A percentile compares a stretch with the other conserved stretches of the same genome.
Conservation (phyloP, 2,797 vertebrate genomes). For the Poeciliopsis paucimaculata region DNA sequence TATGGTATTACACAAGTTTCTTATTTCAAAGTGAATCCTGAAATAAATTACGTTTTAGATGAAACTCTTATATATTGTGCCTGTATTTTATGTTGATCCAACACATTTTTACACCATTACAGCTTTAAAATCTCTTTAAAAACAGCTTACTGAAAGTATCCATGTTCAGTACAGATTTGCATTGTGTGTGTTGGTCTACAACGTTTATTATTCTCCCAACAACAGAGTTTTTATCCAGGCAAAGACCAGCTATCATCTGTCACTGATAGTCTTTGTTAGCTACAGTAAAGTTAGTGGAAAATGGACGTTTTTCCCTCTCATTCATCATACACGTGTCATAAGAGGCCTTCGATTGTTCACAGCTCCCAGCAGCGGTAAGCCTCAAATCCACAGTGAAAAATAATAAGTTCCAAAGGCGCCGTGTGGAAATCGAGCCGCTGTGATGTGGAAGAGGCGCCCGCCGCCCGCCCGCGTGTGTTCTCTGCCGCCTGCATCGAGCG, state of each 20-base stretch:
- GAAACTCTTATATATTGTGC: neutral
- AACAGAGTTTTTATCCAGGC: slow-evolving; percentile 22
- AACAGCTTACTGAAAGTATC: slow-evolving; percentile 24
- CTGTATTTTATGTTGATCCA: neutral
- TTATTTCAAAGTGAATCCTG: neutral
- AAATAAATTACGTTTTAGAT: neutral
- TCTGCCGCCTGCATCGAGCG: slow-evolving; percentile 67
- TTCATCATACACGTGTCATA: slow-evolving; percentile 61
- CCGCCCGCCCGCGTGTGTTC: slow-evolving; percentile 66
- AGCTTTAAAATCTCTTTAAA: neutral
- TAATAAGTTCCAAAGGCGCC: slow-evolving; percentile 63
- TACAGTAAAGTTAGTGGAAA: slow-evolving; percentile 40
- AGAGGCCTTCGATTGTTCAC: slow-evolving; percentile 59
- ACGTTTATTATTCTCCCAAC: slow-evolving; percentile 16
- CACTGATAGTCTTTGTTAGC: slow-evolving; percentile 48
- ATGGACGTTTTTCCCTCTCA: slow-evolving; percentile 57
- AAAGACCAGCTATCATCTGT: slow-evolving; percentile 33
- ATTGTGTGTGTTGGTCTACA: slow-evolving; percentile 32
- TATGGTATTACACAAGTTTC: neutral
- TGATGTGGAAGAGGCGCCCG: slow-evolving; percentile 53
- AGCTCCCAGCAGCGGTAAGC: slow-evolving; percentile 36
- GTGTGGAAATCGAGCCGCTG: slow-evolving; percentile 69
- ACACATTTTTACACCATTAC: neutral
- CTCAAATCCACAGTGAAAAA: slow-evolving; percentile 54
- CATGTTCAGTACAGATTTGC: slow-evolving; percentile 23